Conservation (phyloP, 1,140 invertebrate genomes). For the Zaprionus kolodkinae region DNA sequence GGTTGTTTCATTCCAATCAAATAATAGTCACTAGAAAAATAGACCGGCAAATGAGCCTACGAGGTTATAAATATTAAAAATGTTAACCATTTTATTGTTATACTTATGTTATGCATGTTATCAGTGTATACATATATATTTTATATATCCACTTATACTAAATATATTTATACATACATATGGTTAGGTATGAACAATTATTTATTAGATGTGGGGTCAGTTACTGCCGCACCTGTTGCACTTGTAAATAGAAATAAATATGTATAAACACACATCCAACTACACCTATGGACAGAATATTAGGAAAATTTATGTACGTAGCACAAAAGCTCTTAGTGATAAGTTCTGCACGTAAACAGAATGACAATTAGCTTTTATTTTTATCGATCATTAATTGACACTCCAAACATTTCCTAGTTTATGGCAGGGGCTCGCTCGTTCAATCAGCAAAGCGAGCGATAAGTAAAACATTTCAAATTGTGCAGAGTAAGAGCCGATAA, state of each 20-base stretch:
- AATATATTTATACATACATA: not conserved
- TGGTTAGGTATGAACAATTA: not conserved
- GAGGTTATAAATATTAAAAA: not conserved
- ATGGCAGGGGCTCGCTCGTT: conserved; percentile 7
- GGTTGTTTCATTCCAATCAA: not conserved
- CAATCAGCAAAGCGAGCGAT: conserved; percentile 1
- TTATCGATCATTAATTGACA: not conserved
- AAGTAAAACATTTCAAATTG: not conserved
- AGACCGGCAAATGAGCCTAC: not conserved
- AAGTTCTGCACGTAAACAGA: conserved; percentile 3
- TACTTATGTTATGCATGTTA: not conserved
- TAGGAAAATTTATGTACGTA: not conserved
- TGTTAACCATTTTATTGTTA: not conserved
- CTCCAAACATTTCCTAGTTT: not conserved
- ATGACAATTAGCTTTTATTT: not conserved
- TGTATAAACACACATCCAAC: not conserved
- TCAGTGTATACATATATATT: not conserved
- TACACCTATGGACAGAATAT: not conserved
- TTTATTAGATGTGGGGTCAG: not conserved
- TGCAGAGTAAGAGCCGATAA: not conserved
- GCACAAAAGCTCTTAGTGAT: not conserved
- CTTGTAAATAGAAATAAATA: not conserved
- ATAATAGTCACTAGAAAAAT: conserved; percentile 1
- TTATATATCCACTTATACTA: not conserved
- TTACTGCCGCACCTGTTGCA: conserved; percentile 29